These are phyloP conservation scores for Muricea muricata DNA, from an alignment of 92 coral and sea anemone genomes.

Conservation along the genomic window DNA sequence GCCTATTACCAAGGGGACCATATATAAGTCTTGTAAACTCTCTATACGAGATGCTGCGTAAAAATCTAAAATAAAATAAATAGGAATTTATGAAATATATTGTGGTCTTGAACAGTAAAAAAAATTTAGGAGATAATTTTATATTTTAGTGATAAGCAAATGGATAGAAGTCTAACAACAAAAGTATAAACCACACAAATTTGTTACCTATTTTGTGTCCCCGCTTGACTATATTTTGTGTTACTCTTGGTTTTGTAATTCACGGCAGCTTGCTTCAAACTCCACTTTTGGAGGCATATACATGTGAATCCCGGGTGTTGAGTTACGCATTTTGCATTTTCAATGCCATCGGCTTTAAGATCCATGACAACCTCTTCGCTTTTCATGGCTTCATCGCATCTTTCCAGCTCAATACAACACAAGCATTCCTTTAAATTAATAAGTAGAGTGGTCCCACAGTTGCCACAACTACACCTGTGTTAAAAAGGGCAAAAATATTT, in stretches of 20 bases:
- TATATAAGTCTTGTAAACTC: slow-evolving; percentile 14
- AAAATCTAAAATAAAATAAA: not conserved
- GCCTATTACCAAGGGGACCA: not conserved
- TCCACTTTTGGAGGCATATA: slow-evolving; percentile 58
- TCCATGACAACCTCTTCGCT: slow-evolving; percentile 45
- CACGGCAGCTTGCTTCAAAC: slow-evolving; percentile 28
- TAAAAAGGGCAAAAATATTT: too few relatives aligned
- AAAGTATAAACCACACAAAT: too few relatives aligned
- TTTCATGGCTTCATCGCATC: slow-evolving; percentile 38
- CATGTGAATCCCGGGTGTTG: slow-evolving; percentile 55
- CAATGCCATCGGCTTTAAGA: slow-evolving; percentile 35
- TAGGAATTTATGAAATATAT: not conserved
- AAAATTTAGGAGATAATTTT: not conserved
- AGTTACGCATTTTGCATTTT: slow-evolving; percentile 31
- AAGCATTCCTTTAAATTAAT: too few relatives aligned
- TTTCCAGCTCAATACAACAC: slow-evolving; percentile 51
- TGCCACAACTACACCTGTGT: too few relatives aligned
- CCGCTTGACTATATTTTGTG: not conserved
- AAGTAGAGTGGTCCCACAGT: too few relatives aligned
- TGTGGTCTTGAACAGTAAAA: not conserved
- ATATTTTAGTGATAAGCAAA: too few relatives aligned
- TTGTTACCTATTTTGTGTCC: slow-evolving; percentile 9
- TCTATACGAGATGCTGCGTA: slow-evolving; percentile 20
- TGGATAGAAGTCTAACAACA: too few relatives aligned
- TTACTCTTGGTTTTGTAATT: not conserved